A percentile compares a stretch with the other conserved stretches of the same genome.
Conservation (phyloP, 2,888 invertebrate genomes). For the Oegoconia quadripuncta region DNA sequence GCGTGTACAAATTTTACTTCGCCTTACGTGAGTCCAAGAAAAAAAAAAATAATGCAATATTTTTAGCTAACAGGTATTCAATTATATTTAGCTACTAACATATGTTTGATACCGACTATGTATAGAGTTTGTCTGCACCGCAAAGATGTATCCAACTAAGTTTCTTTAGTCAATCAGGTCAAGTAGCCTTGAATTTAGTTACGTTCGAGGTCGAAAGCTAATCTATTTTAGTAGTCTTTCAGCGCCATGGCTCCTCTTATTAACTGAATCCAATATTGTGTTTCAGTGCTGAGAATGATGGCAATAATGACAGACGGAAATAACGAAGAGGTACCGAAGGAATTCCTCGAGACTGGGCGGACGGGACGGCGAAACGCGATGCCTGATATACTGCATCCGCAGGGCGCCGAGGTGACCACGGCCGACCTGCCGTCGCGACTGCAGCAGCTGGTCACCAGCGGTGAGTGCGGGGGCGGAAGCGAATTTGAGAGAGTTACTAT, state of each 20-base stretch:
- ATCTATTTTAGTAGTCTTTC: background rate
- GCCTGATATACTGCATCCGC: conserved; percentile 88
- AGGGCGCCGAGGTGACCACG: conserved; percentile 84
- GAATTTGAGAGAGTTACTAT: too few relatives aligned
- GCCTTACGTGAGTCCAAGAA: too few relatives aligned
- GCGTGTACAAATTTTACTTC: too few relatives aligned
- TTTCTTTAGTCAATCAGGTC: too few relatives aligned
- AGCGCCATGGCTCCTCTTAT: background rate
- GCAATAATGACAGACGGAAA: conserved; percentile 80
- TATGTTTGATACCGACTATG: too few relatives aligned
- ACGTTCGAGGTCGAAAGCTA: too few relatives aligned
- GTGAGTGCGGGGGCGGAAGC: conserved; percentile 60
- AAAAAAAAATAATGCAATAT: too few relatives aligned
- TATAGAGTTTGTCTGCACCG: too few relatives aligned
- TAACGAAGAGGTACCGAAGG: conserved; percentile 81
- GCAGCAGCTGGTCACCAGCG: conserved; percentile 83
- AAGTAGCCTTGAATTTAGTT: too few relatives aligned
- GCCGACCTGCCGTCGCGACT: conserved; percentile 88
- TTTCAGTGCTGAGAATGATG: conserved; percentile 80
- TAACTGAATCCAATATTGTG: background rate
- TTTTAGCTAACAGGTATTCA: too few relatives aligned
- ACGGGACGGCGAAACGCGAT: conserved; percentile 94
- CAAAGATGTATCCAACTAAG: too few relatives aligned
- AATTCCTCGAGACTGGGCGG: conserved; percentile 91
- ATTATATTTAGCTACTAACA: too few relatives aligned